phyloP scores from a whole-genome alignment of 2,113 vertebrate genomes.

The Bos javanicus region DNA sequence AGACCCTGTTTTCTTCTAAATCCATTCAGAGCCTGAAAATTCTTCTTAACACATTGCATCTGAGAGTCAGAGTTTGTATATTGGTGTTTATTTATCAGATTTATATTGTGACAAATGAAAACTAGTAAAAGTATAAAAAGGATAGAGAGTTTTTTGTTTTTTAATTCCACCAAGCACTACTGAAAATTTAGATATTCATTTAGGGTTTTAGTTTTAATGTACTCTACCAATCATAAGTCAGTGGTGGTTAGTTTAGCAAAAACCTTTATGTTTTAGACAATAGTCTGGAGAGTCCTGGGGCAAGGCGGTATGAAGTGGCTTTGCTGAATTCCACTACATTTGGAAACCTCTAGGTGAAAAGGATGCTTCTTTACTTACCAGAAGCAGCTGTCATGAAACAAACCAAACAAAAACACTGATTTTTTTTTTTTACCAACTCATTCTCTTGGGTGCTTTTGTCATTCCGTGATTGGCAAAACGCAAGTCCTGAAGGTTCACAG shows the following conservation, averaged over 20 bases:
- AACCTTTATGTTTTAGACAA: not conserved
- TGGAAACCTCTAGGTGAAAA: not conserved
- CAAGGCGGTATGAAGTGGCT: not conserved
- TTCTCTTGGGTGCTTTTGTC: not conserved
- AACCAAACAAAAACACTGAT: not conserved
- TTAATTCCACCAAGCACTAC: not conserved
- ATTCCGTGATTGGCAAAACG: conserved; percentile 20
- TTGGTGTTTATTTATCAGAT: not conserved
- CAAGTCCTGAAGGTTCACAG: not conserved
- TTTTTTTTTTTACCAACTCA: not conserved
- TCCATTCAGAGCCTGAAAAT: not conserved
- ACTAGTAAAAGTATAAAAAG: not conserved
- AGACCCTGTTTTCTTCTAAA: not conserved
- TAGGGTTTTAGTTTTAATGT: conserved; percentile 21
- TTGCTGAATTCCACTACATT: not conserved
- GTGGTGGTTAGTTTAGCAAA: conserved; percentile 8
- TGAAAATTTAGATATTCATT: not conserved
- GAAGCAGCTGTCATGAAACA: conserved; percentile 12
- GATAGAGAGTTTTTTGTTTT: not conserved
- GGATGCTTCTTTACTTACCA: not conserved
- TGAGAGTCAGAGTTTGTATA: not conserved
- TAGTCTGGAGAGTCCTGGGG: not conserved
- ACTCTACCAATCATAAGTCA: not conserved
- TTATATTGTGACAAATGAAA: not conserved
- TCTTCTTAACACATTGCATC: not conserved